phyloP scores from a whole-genome alignment of 2,113 vertebrate genomes.

The Lamprologus speciosus region DNA sequence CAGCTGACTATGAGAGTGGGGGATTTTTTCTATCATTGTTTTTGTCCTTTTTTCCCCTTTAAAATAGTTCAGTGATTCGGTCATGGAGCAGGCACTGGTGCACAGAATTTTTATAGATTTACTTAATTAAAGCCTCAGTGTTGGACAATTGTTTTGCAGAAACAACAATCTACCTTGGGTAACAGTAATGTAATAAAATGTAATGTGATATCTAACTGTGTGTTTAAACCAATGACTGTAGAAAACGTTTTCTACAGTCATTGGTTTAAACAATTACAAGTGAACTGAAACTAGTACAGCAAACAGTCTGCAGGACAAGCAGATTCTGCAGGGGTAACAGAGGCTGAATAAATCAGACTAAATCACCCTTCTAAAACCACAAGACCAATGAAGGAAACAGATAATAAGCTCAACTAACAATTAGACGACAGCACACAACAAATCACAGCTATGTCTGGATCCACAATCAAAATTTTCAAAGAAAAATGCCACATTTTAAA shows the following conservation, averaged over 20 bases:
- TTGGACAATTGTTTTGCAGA: background rate
- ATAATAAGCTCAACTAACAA: background rate
- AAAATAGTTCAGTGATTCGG: background rate
- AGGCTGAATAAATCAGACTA: background rate
- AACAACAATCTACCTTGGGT: background rate
- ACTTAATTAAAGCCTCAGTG: background rate
- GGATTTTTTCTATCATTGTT: rapidly evolving
- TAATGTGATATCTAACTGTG: background rate
- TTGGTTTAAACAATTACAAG: background rate
- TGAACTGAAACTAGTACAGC: background rate
- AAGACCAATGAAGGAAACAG: background rate
- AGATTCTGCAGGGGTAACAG: background rate
- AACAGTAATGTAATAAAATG: background rate
- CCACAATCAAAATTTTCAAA: background rate
- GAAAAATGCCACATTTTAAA: background rate
- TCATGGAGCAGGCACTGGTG: background rate
- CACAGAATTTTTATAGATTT: background rate
- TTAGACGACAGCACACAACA: background rate
- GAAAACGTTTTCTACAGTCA: background rate
- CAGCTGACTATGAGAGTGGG: background rate
- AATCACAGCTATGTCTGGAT: background rate
- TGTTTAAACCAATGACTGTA: background rate
- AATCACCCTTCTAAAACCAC: background rate
- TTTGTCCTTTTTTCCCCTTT: background rate
- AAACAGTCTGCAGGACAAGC: background rate